Evolutionary conservation across 2,888 invertebrate genomes (phyloP), one percentile per base, ranked within the genome.

Genomic region (Thera obeliscata): DNA sequence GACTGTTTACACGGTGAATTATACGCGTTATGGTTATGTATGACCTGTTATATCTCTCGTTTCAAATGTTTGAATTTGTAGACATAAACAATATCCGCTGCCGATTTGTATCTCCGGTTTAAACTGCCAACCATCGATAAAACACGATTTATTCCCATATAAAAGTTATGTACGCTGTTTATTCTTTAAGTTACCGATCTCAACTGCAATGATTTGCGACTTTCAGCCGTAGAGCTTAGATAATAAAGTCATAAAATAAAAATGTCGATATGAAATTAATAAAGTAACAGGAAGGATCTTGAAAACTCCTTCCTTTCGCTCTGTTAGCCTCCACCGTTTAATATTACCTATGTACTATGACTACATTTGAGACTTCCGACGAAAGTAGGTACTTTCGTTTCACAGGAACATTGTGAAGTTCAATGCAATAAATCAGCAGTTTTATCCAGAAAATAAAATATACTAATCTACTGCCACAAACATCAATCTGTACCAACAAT

Each of bases 31-130:
- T n/a, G n/a, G n/a, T n/a, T n/a, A n/a, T n/a, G n/a, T n/a, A n/a
- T 61, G 66, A 65, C 72, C 64, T 57, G 66, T 60, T 64, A 36
- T 38, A 57, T 54, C 56, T 57, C 60, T 66, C 59, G 64, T 72
- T 73, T 60, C 48, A 63, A 52, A 71, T 72, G 72, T 75, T 79
- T 75, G 73, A 60, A 63, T 56, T 58, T 61, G 56, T 49, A 56
- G 52, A 62, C 64, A 58, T 68, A 66, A 67, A 74, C 61, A 65
- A 69, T 72, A 70, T 66, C 71, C 58, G 66, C 61, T 46, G 57
- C 56, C 63, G 67, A 69, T 66, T 72, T 72, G 69, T 73, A 70
- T 68, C 69, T 69, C 68, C 52, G 41, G 56, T 57, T 65, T 63
- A 59, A 66, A 65, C 49, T 71, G 52, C 64, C 43, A 67, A 60